Conservation (phyloP, 2,113 vertebrate genomes). For the Serinus canaria region DNA sequence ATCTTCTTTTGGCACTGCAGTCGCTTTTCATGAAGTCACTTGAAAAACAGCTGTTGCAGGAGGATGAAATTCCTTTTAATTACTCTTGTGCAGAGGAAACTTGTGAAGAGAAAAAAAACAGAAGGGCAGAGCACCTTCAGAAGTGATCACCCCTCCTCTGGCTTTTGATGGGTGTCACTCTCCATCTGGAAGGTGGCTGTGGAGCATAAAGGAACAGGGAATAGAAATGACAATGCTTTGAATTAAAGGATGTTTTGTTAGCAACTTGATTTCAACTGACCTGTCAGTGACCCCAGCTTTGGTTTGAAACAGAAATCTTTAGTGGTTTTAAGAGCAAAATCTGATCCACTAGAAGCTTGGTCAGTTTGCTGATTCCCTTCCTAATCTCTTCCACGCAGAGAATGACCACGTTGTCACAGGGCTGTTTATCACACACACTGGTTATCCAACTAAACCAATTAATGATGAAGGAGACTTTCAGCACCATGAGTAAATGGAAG, state of each 20-base stretch:
- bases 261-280: not conserved
- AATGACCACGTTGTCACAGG: not conserved
- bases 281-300: not conserved
- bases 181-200: not conserved
- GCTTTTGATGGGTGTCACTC: not conserved
- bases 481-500: not conserved
- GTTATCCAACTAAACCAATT: not conserved
- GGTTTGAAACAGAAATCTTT: not conserved
- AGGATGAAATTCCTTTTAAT: not conserved
- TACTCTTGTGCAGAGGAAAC: not conserved
- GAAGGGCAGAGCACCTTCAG: not conserved
- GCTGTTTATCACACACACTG: not conserved
- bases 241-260: not conserved
- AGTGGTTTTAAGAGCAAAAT: not conserved
- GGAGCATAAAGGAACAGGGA: not conserved
- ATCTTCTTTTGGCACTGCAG: not conserved
- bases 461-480: not conserved
- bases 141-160: not conserved
- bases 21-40: not conserved
- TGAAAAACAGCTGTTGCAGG: not conserved
- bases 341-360: not conserved
- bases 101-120: not conserved
- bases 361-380: not conserved
- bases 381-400: not conserved
- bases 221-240: not conserved